phyloP scores from a whole-genome alignment of 2,113 vertebrate species.

The Sander vitreus region DNA sequence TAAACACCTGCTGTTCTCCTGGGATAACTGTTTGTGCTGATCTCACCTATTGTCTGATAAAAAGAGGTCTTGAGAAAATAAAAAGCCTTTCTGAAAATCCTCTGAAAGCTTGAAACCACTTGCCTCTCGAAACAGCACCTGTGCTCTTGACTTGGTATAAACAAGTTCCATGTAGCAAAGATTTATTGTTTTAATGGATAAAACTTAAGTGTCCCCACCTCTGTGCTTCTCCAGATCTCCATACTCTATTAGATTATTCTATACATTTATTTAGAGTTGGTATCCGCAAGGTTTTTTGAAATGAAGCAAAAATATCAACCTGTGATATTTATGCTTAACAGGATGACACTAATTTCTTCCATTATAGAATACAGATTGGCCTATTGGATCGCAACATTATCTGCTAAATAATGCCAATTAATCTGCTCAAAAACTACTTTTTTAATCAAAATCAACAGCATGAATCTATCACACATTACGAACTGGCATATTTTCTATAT shows the following conservation, averaged over 20 bases:
- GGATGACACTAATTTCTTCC: not conserved
- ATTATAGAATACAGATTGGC: not conserved
- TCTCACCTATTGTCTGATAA: too few relatives aligned
- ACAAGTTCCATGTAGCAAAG: not conserved
- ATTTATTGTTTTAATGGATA: not conserved
- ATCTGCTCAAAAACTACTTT: not conserved
- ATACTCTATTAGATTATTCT: not conserved
- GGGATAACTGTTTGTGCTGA: too few relatives aligned
- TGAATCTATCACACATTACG: not conserved
- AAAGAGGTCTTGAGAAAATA: too few relatives aligned
- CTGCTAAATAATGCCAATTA: not conserved
- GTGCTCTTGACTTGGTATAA: not conserved
- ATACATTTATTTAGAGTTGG: not conserved
- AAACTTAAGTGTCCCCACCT: too few relatives aligned
- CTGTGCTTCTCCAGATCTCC: not conserved
- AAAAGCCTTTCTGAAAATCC: too few relatives aligned
- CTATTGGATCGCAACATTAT: not conserved
- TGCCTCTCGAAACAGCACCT: too few relatives aligned
- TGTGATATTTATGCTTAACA: not conserved
- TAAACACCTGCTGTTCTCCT: too few relatives aligned
- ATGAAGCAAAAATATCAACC: not conserved
- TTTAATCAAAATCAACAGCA: not conserved
- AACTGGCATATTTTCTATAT: not conserved
- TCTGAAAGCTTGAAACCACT: too few relatives aligned
- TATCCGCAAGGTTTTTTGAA: not conserved